phyloP scores from a whole-genome alignment of 2,113 vertebrate species.

The Coreoperca whiteheadi region DNA sequence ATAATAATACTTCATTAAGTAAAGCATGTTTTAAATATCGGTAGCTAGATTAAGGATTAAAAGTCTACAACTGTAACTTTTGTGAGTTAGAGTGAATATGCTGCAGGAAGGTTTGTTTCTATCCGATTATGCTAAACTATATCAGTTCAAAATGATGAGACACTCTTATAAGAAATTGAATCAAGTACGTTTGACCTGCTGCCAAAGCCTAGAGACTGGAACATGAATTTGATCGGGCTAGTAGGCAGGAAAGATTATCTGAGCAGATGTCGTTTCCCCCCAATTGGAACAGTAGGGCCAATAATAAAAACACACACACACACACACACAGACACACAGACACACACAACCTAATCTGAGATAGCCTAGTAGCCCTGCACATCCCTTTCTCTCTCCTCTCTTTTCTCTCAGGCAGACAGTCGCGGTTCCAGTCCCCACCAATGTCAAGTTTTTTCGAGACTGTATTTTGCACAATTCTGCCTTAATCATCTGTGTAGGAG shows the following conservation, averaged over 20 bases:
- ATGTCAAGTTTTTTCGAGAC: slow-evolving; percentile 59
- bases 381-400: slow-evolving; percentile 54
- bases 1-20: not conserved
- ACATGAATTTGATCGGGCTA: slow-evolving; percentile 75
- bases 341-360: slow-evolving; percentile 60
- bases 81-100: not conserved
- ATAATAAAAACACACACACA: slow-evolving; percentile 68
- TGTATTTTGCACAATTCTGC: slow-evolving; percentile 30
- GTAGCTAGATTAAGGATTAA: not conserved
- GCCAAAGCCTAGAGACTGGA: slow-evolving; percentile 58
- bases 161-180: slow-evolving; percentile 44
- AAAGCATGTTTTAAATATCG: not conserved
- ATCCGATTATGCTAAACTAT: slow-evolving; percentile 25
- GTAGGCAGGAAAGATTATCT: slow-evolving; percentile 78
- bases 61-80: slow-evolving; percentile 3
- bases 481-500: slow-evolving; percentile 8
- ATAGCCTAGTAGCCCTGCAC: slow-evolving; percentile 56
- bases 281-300: slow-evolving; percentile 78
- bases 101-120: slow-evolving; percentile 17
- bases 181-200: slow-evolving; percentile 59
- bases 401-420: slow-evolving; percentile 58
- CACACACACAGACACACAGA: slow-evolving; percentile 19
- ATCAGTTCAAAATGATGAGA: slow-evolving; percentile 48
- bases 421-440: slow-evolving; percentile 54
- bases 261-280: slow-evolving; percentile 76